phyloP scores from a whole-genome alignment of 1,140 invertebrate genomes.

The Spodoptera litura region DNA sequence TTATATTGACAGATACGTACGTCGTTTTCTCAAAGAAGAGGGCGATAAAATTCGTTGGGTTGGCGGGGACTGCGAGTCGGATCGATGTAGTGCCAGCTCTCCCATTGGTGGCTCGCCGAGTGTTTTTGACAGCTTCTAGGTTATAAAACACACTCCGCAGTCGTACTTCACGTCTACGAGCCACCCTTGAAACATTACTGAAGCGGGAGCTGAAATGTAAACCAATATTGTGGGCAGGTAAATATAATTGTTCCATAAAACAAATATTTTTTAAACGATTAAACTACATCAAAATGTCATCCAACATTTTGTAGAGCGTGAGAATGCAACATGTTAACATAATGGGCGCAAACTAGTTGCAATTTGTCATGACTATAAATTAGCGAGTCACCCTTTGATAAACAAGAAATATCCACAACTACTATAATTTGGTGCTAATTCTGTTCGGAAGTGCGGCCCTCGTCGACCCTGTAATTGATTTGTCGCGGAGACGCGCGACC shows the following conservation, averaged over 20 bases:
- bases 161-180: background rate
- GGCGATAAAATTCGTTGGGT: conserved; percentile 10
- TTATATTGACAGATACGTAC: background rate
- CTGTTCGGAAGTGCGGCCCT: conserved; percentile 71
- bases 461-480: conserved; percentile 81
- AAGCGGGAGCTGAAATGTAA: background rate
- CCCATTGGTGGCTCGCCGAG: conserved; percentile 60
- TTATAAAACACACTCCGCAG: conserved; percentile 68
- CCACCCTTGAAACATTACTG: background rate
- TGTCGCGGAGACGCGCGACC: conserved; percentile 67
- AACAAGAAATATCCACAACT: conserved; percentile 75
- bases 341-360: conserved; percentile 29
- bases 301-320: conserved; percentile 41
- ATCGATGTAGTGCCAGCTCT: conserved; percentile 62
- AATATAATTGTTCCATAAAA: too few relatives aligned
- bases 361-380: conserved; percentile 70
- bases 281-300: background rate
- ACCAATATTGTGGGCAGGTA: background rate
- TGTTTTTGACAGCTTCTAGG: conserved; percentile 68
- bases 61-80: conserved; percentile 39
- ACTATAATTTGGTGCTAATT: conserved; percentile 83
- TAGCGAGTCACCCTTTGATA: conserved; percentile 69
- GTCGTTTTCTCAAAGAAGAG: background rate
- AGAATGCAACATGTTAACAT: conserved; percentile 40
- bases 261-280: background rate